Evolutionary conservation across 2,113 vertebrate species (phyloP).

Genomic region (Otocyon megalotis): DNA sequence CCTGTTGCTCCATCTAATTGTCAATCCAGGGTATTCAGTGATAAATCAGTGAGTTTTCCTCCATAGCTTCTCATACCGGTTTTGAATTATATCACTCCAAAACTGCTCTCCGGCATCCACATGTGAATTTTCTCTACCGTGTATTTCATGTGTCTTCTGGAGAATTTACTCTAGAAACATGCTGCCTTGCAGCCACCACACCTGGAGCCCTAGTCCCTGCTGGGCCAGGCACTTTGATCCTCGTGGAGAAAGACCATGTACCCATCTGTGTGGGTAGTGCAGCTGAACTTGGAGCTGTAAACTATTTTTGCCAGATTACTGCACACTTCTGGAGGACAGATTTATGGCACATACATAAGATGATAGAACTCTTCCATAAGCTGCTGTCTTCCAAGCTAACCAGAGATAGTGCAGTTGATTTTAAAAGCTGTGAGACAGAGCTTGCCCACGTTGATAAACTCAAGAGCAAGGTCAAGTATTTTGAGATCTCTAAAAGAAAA

Average conservation of each 20-base stretch:
- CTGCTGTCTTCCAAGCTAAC: not conserved
- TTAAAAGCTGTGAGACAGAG: not conserved
- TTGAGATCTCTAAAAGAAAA: conserved; percentile 44
- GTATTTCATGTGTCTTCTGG: not conserved
- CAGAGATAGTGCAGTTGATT: not conserved
- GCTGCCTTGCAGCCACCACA: too few relatives aligned
- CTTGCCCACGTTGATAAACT: not conserved
- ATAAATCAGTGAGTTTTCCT: not conserved
- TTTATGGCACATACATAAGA: rapidly evolving
- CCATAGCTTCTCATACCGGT: not conserved
- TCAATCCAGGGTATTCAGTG: not conserved
- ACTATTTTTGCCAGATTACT: not conserved
- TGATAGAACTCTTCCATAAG: rapidly evolving
- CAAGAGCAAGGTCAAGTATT: conserved; percentile 54
- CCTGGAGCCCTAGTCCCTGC: not conserved
- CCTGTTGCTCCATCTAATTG: not conserved
- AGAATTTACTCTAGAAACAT: too few relatives aligned
- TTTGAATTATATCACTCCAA: not conserved
- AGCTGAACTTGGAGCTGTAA: too few relatives aligned
- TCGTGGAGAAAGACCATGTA: rapidly evolving
- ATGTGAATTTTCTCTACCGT: rapidly evolving
- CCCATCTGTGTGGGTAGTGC: rapidly evolving
- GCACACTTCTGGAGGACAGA: not conserved
- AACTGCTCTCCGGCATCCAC: rapidly evolving
- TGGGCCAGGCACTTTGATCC: not conserved